These are phyloP conservation scores for Anomalospiza imberbis DNA, from an alignment of 2,797 vertebrate genomes.

Conservation along the genomic window DNA sequence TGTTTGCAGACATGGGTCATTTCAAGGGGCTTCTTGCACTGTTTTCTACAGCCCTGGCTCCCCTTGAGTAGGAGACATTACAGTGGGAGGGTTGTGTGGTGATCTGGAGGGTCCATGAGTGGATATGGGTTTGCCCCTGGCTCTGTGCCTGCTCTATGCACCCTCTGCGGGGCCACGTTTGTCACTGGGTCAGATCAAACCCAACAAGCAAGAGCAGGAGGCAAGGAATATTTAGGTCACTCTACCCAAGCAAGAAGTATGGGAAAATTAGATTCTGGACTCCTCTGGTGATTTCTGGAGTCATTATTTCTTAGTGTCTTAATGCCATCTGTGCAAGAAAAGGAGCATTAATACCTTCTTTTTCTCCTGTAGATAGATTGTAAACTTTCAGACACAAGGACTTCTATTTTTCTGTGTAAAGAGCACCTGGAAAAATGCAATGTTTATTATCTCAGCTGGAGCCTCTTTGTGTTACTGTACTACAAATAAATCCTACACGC, in stretches of 20 bases:
- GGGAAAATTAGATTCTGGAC: not conserved
- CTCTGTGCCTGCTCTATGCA: not conserved
- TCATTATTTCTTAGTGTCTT: not conserved
- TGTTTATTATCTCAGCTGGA: not conserved
- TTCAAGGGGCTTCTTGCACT: not conserved
- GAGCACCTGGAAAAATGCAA: not conserved
- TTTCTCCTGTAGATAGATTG: not conserved
- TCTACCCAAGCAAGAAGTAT: not conserved
- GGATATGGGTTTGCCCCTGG: not conserved
- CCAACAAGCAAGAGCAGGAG: not conserved
- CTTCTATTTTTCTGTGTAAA: not conserved
- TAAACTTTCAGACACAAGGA: not conserved
- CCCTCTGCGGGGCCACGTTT: accelerated
- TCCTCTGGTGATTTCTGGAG: not conserved
- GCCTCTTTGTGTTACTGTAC: not conserved
- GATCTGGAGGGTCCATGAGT: not conserved
- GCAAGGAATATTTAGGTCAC: not conserved
- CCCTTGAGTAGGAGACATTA: not conserved
- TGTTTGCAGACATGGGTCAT: not conserved
- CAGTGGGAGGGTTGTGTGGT: not conserved
- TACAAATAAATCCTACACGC: not conserved
- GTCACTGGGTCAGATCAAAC: not conserved
- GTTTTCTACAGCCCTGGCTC: not conserved
- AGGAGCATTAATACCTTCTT: not conserved
- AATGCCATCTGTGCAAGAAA: not conserved